Base-by-base conservation (phyloP, 2,113 vertebrate species). In the Forbesichthys agassizii region DNA sequence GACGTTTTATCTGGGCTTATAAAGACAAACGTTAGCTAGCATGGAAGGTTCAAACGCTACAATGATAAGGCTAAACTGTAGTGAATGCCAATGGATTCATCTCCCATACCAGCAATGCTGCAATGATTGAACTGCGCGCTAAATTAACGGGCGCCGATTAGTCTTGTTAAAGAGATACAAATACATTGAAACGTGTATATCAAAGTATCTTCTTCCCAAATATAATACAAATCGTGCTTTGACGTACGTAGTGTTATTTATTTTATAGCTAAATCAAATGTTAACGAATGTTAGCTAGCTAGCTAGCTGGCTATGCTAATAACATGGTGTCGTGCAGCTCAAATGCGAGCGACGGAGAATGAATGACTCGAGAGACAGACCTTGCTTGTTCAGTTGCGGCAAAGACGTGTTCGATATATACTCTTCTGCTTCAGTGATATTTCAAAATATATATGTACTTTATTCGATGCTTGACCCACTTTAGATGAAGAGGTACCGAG, bases 311-410 rank as follows among this genome's bases (percentile, higher is more conserved):
- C 83, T 48, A 5, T 27, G 53, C 61, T 51, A 71, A 36, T 27
- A 42, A 6, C 56, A 74, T 82, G 78, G 16, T 13, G 64, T 86
- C 79, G 68, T 83, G 61, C 71, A 11, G 51, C 36, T 51, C 47
- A 49, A 42, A 54, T 57, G 48, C 11, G 36, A 52, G 48, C 13
- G 76, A 69, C 65, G 78, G 69, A 66, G 82, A 77, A 77, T 88
- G 82, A 86, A 71, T 80, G 77, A 78, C 63, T 46, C 12, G 10
- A 33, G 53, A 67, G 46, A 90, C 87, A 79, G 79, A 89, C 90
- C 88, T 88, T 55, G 48, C 53, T 66, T 58, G 27, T 71, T 71
- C 16, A 62, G 27, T 59, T 48, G 3, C 11, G 16, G 48, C 53
- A 5, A 51, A 46, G 20, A 64, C 70, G 10, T 3, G 10, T 6